Base-by-base conservation (phyloP, 2,113 vertebrate genomes). In the Hyla sarda region DNA sequence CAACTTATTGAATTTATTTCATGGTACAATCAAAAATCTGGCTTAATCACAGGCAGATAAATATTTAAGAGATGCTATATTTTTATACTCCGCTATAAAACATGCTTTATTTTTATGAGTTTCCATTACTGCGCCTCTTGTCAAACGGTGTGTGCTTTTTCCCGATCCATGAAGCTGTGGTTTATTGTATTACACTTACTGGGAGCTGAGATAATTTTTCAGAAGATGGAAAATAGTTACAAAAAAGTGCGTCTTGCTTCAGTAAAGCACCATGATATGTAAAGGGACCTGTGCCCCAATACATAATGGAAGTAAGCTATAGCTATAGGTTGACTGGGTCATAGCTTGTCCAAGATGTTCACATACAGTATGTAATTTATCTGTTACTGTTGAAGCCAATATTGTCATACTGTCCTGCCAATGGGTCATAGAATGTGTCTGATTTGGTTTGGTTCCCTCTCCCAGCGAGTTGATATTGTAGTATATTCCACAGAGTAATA, bases 51-150 rank as follows among this genome's bases (percentile, higher is more conserved):
- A 16, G 48, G 23, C 32, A 45, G 82, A 74, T 74, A 84, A 74
- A 72, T 71, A 60, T 84, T 84, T 84, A 84, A 28, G 32, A 60
- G 48, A 60, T 60, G 71, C 21, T 84, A 60, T 47, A 74, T 84
- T 75, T 81, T 74, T 74, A 84, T 84, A n/a, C 52, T 23, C n/a
- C 0, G 82, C 65, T 54, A 45, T 58, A 74, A 71, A 25, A 58
- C 71, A 13, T 60, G 54, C 71, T 74, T 58, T 60, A 75, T 83
- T 72, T 82, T 82, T 82, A 82, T 52, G 13, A 21, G 23, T 47
- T 81, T 41, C 56, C 37, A 28, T 80, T 80, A 80, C 77, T 34
- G 21, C 32, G 56, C 34, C 56, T 62, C 77, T 80, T 60, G 54
- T 58, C 54, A 45, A 45, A 25, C 30, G 17, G 41, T 28, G 45